Base-by-base conservation (phyloP, 1,140 invertebrate species). In the Theocolax elegans region DNA sequence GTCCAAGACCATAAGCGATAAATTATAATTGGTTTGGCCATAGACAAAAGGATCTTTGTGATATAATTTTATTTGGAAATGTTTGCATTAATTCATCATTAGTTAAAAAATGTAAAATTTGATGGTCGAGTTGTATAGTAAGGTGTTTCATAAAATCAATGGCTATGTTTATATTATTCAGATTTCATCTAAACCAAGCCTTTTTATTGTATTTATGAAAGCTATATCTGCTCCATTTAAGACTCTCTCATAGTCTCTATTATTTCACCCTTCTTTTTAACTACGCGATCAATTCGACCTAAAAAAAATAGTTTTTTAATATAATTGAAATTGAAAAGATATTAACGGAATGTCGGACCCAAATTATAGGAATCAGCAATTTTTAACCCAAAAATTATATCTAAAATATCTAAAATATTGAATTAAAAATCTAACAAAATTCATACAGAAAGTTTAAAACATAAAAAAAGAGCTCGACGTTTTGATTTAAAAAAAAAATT, bases 101-200 rank as follows among this genome's bases (percentile, higher is more conserved):
- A 1, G 94, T 97, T 25, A 99, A 85, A 2, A 97, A 79, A 74
- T 93, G 89, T n/a, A 94, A 76, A 72, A 95, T 89, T 82, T 97
- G 96, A 79, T n/a, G n/a, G n/a, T 96, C 93, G 1, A 90, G 88
- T 74, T 95, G 93, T 23, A 97, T 89, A 3, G 95, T 92, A 96
- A 0, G 97, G 97, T 1, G 97, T 98, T 80, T 99, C 97, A 81
- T 92, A 97, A 71, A 94, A 94, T 96, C 96, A 98, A 77, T 90
- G 91, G 64, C 92, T 90, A 4, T 87, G 69, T n/a, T 76, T 81
- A 80, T 91, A 96, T 1, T 88, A 80, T 19, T 83, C 73, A 64
- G 89, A 78, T 88, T 49, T 93, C 91, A 77, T 94, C 86, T 1
- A 95, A 78, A 0, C 89, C 89, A 12, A 87, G 77, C 59, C 86